Conservation (phyloP, 2,888 invertebrate genomes). For the Drosophila kanekoi region DNA sequence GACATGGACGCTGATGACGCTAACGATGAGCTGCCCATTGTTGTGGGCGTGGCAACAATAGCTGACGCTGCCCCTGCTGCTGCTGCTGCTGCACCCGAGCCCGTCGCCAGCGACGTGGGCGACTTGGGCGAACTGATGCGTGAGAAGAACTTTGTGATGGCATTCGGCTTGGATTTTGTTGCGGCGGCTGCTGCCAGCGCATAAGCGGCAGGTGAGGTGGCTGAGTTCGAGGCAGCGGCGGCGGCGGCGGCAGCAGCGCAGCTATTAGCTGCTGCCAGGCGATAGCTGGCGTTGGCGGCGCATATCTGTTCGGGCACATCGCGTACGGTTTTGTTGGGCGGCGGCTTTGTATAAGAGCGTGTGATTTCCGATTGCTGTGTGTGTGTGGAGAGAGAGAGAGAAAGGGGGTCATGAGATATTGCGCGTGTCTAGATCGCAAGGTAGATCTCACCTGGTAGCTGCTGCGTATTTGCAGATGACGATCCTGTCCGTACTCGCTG, state of each 20-base stretch:
- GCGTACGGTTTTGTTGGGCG: conserved; percentile 89
- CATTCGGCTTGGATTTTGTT: conserved; percentile 84
- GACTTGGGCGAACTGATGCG: conserved; percentile 85
- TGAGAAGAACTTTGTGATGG: conserved; percentile 85
- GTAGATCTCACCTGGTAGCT: conserved; percentile 87
- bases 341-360: conserved; percentile 88
- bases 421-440: too few relatives aligned
- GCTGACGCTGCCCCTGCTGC: conserved; percentile 11
- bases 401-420: background rate
- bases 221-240: conserved; percentile 14
- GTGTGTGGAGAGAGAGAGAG: too few relatives aligned
- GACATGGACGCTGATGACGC: conserved; percentile 78
- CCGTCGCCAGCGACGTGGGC: conserved; percentile 77
- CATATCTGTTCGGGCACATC: conserved; percentile 87
- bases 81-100: conserved; percentile 40
- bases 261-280: conserved; percentile 34
- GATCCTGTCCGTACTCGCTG: conserved; percentile 88
- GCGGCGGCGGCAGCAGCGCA: conserved; percentile 34
- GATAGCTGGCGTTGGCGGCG: conserved; percentile 46
- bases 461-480: conserved; percentile 88
- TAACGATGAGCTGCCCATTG: conserved; percentile 57
- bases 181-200: conserved; percentile 36
- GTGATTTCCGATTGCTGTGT: conserved; percentile 89
- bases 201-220: conserved; percentile 54
- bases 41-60: conserved; percentile 11